A percentile compares a stretch with the other conserved stretches of the same genome.
Conservation (phyloP, 2,113 vertebrate species). For the Hiodon alosoides region DNA sequence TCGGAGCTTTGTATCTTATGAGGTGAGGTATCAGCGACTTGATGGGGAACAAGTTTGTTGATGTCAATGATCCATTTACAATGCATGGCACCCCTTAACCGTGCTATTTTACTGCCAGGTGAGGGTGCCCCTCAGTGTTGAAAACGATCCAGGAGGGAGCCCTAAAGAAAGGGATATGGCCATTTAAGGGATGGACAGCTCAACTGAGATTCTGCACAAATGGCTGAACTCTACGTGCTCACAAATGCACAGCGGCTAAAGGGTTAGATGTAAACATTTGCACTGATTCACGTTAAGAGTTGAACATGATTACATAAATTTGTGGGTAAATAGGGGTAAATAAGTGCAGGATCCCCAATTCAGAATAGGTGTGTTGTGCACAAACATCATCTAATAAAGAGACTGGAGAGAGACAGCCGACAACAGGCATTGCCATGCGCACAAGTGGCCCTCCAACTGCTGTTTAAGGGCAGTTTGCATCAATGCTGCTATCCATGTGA, state of each 20-base stretch:
- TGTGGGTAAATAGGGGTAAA: not conserved
- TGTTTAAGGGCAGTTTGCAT: too few species aligned
- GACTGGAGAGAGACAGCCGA: too few species aligned
- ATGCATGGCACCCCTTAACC: not conserved
- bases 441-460: too few species aligned
- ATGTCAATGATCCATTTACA: not conserved
- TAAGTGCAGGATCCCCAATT: not conserved
- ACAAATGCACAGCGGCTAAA: not conserved
- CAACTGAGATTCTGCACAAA: not conserved
- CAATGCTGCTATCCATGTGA: too few species aligned
- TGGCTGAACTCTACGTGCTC: not conserved
- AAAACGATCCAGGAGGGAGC: not conserved
- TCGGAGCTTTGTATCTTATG: not conserved
- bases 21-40: not conserved
- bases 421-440: too few species aligned
- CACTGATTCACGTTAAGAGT: not conserved
- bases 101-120: not conserved
- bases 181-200: not conserved
- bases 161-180: not conserved
- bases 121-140: not conserved
- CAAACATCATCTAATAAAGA: too few species aligned
- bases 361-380: too few species aligned
- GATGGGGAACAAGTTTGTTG: not conserved
- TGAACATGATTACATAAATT: not conserved
- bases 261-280: not conserved